Percentiles rank a stretch among this genome's conserved stretches.
phyloP scores from a whole-genome alignment of 2,888 invertebrate genomes.

The Protula sp. region DNA sequence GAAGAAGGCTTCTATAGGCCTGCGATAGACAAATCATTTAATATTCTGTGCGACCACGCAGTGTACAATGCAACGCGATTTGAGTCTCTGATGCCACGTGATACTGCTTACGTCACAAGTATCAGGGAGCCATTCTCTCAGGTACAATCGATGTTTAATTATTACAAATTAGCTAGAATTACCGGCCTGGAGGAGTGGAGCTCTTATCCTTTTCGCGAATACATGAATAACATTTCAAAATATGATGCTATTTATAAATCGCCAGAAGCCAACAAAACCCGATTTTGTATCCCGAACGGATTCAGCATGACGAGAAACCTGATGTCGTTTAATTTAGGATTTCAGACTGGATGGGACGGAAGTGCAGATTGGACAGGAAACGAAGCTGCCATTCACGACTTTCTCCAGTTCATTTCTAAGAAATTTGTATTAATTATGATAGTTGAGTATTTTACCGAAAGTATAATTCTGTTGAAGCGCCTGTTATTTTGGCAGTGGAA shows the following conservation, averaged over 20 bases:
- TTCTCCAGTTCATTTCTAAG: not conserved
- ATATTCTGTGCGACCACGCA: conserved; percentile 44
- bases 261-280: conserved; percentile 10
- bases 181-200: conserved; percentile 18
- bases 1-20: conserved; percentile 34
- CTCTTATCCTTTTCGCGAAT: conserved; percentile 29
- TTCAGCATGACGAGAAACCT: not conserved
- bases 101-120: conserved; percentile 39
- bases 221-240: conserved; percentile 32
- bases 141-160: conserved; percentile 42
- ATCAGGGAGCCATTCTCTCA: conserved; percentile 44
- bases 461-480: not conserved
- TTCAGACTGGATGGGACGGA: not conserved
- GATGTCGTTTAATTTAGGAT: conserved; percentile 1
- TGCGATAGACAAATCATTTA: conserved; percentile 28
- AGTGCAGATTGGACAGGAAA: not conserved
- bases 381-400: not conserved
- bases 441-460: not conserved
- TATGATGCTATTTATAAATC: conserved; percentile 39
- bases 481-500: not conserved
- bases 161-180: conserved; percentile 37
- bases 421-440: not conserved
- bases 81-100: conserved; percentile 35
- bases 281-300: conserved; percentile 25
- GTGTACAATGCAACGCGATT: conserved; percentile 39